A percentile compares a stretch with the other conserved stretches of the same genome.
These are phyloP conservation scores for Meandrusa payeni DNA, from an alignment of 2,888 invertebrate species.

Conservation along the genomic window DNA sequence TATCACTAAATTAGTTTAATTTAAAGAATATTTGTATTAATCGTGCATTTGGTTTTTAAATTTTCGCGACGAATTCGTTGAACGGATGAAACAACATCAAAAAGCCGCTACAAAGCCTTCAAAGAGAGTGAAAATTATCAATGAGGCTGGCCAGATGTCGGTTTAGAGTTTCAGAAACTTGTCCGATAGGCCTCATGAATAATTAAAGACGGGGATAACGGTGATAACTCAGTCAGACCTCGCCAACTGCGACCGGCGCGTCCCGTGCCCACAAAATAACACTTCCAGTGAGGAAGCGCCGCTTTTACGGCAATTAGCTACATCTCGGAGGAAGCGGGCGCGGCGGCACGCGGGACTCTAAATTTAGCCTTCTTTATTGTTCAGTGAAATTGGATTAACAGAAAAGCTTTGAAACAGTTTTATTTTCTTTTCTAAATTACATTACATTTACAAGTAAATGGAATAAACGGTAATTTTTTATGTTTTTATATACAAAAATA, in stretches of 20 bases:
- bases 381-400: slow-evolving; percentile 50
- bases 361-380: slow-evolving; percentile 42
- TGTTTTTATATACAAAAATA: no score
- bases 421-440: slow-evolving; percentile 28
- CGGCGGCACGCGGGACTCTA: slow-evolving; percentile 41
- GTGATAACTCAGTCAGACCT: slow-evolving; percentile 60
- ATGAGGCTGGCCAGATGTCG: slow-evolving; percentile 62
- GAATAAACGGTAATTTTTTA: no score
- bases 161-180: slow-evolving; percentile 57
- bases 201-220: slow-evolving; percentile 64
- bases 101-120: slow-evolving; percentile 24
- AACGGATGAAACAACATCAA: background rate
- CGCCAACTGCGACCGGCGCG: slow-evolving; percentile 30
- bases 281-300: slow-evolving; percentile 53
- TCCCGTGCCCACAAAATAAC: slow-evolving; percentile 53
- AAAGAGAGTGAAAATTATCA: slow-evolving; percentile 66
- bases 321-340: slow-evolving; percentile 45
- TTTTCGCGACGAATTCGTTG: no score
- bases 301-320: slow-evolving; percentile 69
- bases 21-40: no score
- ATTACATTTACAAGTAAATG: slow-evolving; percentile 11
- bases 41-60: no score
- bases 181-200: slow-evolving; percentile 63
- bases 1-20: no score
- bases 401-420: slow-evolving; percentile 29